Conservation (phyloP, 2,888 invertebrate genomes). For the Hirtodrosophila duncani region DNA sequence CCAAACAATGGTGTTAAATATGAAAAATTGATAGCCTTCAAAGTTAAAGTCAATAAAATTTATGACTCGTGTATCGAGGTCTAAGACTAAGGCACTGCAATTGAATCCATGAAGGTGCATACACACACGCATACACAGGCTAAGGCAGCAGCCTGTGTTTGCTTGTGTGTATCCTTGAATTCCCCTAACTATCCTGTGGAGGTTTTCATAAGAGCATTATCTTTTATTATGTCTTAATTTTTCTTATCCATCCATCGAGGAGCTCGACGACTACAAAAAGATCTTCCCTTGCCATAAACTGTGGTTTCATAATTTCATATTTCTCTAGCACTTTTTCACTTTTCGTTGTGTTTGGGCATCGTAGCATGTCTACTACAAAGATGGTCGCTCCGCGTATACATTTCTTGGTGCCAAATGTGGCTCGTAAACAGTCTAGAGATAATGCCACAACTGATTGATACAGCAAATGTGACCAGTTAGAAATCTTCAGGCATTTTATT, state of each 20-base stretch:
- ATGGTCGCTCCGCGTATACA: background rate
- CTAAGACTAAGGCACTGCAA: slow-evolving; percentile 8
- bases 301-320: slow-evolving; percentile 69
- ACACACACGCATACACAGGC: too few relatives aligned
- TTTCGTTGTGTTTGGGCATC: slow-evolving; percentile 68
- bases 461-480: too few relatives aligned
- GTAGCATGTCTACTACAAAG: slow-evolving; percentile 46
- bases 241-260: slow-evolving; percentile 23
- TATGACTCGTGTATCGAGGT: slow-evolving; percentile 64
- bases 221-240: slow-evolving; percentile 28
- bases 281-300: slow-evolving; percentile 10
- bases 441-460: too few relatives aligned
- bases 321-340: slow-evolving; percentile 29
- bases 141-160: slow-evolving; percentile 6
- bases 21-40: slow-evolving; percentile 55
- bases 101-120: too few relatives aligned
- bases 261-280: slow-evolving; percentile 9
- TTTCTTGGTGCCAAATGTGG: too few relatives aligned
- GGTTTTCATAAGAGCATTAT: slow-evolving; percentile 66
- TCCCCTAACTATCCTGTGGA: slow-evolving; percentile 46
- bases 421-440: too few relatives aligned
- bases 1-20: slow-evolving; percentile 62
- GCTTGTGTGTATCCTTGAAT: background rate
- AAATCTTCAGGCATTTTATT: too few relatives aligned
- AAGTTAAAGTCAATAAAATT: slow-evolving; percentile 73